A percentile compares a stretch with the other conserved stretches of the same genome.
Conservation (phyloP, 2,797 vertebrate genomes). For the Alectoris magna region DNA sequence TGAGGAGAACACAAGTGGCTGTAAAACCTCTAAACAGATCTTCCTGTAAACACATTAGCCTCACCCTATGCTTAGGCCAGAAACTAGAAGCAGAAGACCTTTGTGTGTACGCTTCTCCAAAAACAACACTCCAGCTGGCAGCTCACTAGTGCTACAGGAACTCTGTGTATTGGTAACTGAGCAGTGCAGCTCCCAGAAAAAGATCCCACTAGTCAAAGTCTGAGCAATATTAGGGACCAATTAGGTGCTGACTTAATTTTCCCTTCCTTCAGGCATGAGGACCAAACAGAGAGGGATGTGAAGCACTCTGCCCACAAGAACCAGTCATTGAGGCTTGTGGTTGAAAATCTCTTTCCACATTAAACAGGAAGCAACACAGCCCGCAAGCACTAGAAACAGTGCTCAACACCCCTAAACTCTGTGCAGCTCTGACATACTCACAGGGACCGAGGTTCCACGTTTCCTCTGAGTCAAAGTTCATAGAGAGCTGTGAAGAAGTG, state of each 20-base stretch:
- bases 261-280: neutral
- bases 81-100: neutral
- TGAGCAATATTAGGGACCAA: neutral
- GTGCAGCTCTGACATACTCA: slow-evolving; percentile 48
- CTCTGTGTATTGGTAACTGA: neutral
- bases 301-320: neutral
- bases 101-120: neutral
- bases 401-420: neutral
- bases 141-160: neutral
- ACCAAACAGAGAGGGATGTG: neutral
- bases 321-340: neutral
- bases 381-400: neutral
- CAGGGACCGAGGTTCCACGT: slow-evolving; percentile 63
- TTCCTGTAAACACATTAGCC: neutral
- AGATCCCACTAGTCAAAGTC: neutral
- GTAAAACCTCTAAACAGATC: neutral
- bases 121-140: neutral
- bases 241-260: neutral
- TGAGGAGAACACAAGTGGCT: neutral
- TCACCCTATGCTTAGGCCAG: neutral
- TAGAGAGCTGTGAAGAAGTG: slow-evolving; percentile 44
- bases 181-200: neutral
- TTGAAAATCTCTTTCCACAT: neutral
- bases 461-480: slow-evolving; percentile 32
- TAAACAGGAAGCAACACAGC: neutral